Percentiles rank a stretch among this genome's conserved stretches.
These are phyloP conservation scores for Molossus alvarezi DNA, from an alignment of 2,797 vertebrate species.

Conservation along the genomic window DNA sequence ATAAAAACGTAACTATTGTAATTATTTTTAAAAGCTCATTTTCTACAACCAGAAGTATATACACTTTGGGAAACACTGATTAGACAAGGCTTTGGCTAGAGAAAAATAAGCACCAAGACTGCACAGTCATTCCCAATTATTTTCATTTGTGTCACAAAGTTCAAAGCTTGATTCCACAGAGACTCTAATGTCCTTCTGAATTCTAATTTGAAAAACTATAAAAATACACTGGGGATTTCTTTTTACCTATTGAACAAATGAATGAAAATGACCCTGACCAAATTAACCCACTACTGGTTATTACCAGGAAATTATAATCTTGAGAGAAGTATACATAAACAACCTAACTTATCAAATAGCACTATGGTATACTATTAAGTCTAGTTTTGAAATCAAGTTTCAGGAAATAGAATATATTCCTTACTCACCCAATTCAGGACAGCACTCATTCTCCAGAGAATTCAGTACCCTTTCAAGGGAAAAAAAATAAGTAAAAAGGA, in stretches of 20 bases:
- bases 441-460: constrained; percentile 60
- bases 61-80: not conserved
- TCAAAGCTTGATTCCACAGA: constrained; percentile 36
- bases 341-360: constrained; percentile 7
- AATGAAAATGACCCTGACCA: not conserved
- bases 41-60: not conserved
- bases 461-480: constrained; percentile 76
- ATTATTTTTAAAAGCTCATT: constrained; percentile 12
- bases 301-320: constrained; percentile 10
- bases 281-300: not conserved
- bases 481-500: constrained; percentile 65
- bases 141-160: constrained; percentile 25
- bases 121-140: not conserved
- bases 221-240: constrained; percentile 44
- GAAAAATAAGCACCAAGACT: constrained; percentile 39
- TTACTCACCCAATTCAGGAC: constrained; percentile 59
- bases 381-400: constrained; percentile 67
- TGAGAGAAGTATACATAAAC: not conserved
- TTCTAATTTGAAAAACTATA: constrained; percentile 53
- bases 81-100: not conserved
- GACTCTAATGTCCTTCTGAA: constrained; percentile 40
- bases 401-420: constrained; percentile 9
- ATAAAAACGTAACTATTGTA: not conserved
- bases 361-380: not conserved
- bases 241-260: constrained; percentile 31